Conservation (phyloP, 2,113 vertebrate genomes). For the Cepphus grylle region DNA sequence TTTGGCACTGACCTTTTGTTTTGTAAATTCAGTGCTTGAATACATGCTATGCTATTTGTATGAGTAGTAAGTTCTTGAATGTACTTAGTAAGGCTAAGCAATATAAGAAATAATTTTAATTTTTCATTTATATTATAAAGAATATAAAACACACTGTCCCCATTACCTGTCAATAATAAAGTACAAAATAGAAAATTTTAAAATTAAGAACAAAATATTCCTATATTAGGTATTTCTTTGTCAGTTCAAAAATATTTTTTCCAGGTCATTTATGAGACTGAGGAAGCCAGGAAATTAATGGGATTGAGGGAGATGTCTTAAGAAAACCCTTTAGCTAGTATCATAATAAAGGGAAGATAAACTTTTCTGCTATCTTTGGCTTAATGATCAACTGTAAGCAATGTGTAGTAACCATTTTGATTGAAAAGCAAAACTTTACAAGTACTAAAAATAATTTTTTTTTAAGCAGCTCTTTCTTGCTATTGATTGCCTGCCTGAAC, state of each 20-base stretch:
- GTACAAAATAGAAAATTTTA: not conserved
- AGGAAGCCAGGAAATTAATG: not conserved
- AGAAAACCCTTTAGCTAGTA: not conserved
- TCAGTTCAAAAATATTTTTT: not conserved
- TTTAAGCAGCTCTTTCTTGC: not conserved
- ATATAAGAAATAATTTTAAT: not conserved
- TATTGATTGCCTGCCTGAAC: not conserved
- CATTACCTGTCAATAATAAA: not conserved
- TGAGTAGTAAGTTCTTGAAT: not conserved
- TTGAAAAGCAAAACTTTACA: not conserved
- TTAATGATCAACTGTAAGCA: not conserved
- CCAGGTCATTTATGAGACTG: not conserved
- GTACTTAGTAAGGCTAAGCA: not conserved
- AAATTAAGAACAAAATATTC: not conserved
- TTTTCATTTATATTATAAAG: not conserved
- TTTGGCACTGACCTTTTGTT: not conserved
- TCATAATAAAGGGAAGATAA: not conserved
- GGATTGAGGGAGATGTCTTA: not conserved
- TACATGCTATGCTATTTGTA: not conserved
- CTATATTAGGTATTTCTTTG: not conserved
- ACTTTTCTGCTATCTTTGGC: not conserved
- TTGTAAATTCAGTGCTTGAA: not conserved
- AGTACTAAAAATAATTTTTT: not conserved
- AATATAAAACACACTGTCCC: not conserved
- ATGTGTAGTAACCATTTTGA: not conserved